phyloP scores from a whole-genome alignment of 2,888 invertebrate species.

The Synergus japonicus region DNA sequence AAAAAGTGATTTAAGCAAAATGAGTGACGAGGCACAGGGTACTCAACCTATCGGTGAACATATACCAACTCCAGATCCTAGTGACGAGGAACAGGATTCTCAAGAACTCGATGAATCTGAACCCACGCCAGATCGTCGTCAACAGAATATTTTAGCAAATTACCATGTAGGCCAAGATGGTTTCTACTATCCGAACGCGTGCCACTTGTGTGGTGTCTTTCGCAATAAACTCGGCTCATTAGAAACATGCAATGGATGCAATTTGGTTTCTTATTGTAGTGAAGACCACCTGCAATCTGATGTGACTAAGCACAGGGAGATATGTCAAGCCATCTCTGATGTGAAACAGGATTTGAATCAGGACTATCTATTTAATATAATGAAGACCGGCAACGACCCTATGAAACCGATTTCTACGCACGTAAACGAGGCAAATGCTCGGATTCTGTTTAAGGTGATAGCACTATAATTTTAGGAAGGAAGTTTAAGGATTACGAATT shows the following conservation, averaged over 20 bases:
- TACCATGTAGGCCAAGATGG: neutral
- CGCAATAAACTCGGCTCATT: slow-evolving; percentile 55
- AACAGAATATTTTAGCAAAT: neutral
- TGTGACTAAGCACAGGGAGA: slow-evolving; percentile 66
- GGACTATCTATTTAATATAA: neutral
- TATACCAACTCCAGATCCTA: no score
- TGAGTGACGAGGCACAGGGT: no score
- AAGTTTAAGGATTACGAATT: no score
- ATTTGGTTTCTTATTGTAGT: slow-evolving; percentile 69
- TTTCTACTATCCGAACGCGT: slow-evolving; percentile 68
- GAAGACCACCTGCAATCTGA: slow-evolving; percentile 69
- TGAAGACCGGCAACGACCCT: neutral
- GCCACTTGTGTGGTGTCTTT: slow-evolving; percentile 69
- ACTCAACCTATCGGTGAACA: no score
- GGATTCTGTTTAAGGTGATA: no score
- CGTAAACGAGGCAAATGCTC: neutral
- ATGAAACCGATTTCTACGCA: no score
- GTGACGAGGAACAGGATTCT: no score
- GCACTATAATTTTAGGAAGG: no score
- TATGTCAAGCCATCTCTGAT: slow-evolving; percentile 62
- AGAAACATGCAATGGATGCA: slow-evolving; percentile 68
- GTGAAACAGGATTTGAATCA: slow-evolving; percentile 48
- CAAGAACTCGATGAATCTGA: no score
- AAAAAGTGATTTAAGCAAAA: neutral
- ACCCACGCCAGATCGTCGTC: neutral